Evolutionary conservation across 1,140 invertebrate genomes (phyloP).

Genomic region (Helicoverpa zea): DNA sequence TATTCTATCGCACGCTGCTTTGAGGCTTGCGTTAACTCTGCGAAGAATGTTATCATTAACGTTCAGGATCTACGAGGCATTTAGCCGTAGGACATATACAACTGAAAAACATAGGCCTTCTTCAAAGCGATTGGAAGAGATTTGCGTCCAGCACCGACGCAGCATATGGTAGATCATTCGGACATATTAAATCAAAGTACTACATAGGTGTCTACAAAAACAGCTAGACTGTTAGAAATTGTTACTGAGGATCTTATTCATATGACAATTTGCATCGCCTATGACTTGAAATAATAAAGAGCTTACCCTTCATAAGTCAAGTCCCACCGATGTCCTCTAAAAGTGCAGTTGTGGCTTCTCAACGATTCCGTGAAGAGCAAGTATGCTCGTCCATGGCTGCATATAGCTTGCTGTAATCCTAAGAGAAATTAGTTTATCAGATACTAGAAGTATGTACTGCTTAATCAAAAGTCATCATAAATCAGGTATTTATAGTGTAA

Average conservation of each 20-base stretch:
- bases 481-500: neutral
- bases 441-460: neutral
- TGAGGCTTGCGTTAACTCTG: slow-evolving; percentile 73
- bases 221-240: neutral
- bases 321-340: slow-evolving; percentile 86
- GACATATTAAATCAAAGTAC: too few species aligned
- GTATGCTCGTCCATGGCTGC: slow-evolving; percentile 88
- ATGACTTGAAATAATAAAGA: neutral
- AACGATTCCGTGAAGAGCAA: slow-evolving; percentile 88
- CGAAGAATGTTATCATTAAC: neutral
- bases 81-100: neutral
- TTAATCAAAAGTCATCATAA: neutral
- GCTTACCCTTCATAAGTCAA: slow-evolving; percentile 81
- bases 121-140: neutral
- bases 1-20: slow-evolving; percentile 62
- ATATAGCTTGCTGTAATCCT: slow-evolving; percentile 86
- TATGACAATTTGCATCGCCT: too few species aligned
- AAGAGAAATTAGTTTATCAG: slow-evolving; percentile 4
- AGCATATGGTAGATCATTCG: too few species aligned
- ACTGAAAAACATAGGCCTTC: neutral
- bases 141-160: too few species aligned
- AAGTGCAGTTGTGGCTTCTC: slow-evolving; percentile 83
- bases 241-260: too few species aligned
- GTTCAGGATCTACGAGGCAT: neutral
- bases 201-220: too few species aligned